These are phyloP conservation scores for Leiothrix lutea DNA, from an alignment of 2,113 vertebrate genomes.

Conservation along the genomic window DNA sequence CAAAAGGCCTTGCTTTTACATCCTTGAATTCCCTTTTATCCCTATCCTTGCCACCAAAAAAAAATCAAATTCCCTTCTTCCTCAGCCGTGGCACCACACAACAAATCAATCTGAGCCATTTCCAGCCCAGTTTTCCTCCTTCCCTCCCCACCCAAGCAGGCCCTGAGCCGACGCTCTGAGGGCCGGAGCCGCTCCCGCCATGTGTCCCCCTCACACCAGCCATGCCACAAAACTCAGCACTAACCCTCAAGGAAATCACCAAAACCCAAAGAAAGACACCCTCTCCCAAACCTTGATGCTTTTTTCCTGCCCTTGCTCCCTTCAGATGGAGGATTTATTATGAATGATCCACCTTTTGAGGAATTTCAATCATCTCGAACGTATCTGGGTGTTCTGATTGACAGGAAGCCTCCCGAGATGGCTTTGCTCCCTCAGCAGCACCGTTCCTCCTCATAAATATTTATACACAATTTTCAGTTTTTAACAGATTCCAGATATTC, in stretches of 20 bases:
- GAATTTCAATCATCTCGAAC: not conserved
- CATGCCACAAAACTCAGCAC: not conserved
- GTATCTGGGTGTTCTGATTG: not conserved
- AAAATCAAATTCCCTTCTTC: rapidly evolving
- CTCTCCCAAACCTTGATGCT: not conserved
- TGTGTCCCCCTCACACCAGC: not conserved
- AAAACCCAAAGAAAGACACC: rapidly evolving
- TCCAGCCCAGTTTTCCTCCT: not conserved
- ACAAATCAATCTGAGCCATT: not conserved
- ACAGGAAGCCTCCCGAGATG: not conserved
- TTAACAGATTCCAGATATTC: not conserved
- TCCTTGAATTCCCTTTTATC: not conserved
- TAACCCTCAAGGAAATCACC: not conserved
- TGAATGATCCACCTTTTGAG: not conserved
- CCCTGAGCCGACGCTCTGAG: rapidly evolving
- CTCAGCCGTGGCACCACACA: not conserved
- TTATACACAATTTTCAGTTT: not conserved
- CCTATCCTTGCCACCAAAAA: too few relatives aligned
- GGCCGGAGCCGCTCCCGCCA: rapidly evolving
- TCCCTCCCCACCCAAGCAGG: too few relatives aligned
- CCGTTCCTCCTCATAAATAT: not conserved
- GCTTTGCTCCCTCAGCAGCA: not conserved
- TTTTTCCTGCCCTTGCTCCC: not conserved
- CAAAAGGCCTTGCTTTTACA: rapidly evolving
- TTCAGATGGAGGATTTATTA: not conserved